Percentiles rank a stretch among this genome's conserved stretches.
Evolutionary conservation across 2,113 vertebrate genomes (phyloP).

Genomic region (Eulacestoma nigropectus): DNA sequence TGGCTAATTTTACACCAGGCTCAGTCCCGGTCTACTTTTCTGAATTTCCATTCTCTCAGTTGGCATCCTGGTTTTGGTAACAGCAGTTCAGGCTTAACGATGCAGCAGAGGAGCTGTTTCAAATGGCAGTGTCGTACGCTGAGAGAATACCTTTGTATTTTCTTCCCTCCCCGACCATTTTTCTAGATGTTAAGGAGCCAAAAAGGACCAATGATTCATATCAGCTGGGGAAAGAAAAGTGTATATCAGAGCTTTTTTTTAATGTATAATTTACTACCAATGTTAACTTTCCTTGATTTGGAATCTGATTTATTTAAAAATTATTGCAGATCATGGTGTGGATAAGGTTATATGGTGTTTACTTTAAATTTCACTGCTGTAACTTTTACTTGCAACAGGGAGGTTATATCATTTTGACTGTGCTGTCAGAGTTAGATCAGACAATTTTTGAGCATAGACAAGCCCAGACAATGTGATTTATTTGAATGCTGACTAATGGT

Average conservation of each 20-base stretch:
- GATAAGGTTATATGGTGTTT: not conserved
- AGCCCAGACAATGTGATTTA: constrained; percentile 13
- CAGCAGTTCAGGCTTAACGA: not conserved
- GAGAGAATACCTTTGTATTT: not conserved
- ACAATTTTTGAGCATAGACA: not conserved
- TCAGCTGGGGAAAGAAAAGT: not conserved
- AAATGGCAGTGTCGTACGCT: not conserved
- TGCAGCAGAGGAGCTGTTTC: not conserved
- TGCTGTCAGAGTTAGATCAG: not conserved
- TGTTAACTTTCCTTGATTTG: not conserved
- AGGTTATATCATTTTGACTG: not conserved
- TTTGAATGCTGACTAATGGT: constrained; percentile 24
- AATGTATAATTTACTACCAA: not conserved
- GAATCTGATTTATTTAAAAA: not conserved
- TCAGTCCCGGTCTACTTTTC: not conserved
- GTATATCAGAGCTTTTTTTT: not conserved
- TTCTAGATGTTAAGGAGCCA: not conserved
- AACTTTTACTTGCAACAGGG: not conserved
- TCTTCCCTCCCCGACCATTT: not conserved
- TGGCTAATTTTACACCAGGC: not conserved
- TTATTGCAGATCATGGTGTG: not conserved
- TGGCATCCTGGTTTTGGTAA: not conserved
- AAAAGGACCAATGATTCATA: not conserved
- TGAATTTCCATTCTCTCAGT: not conserved
- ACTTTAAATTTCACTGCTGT: not conserved